Conservation (phyloP, 2,888 invertebrate species). For the Drosophila tripunctata region DNA sequence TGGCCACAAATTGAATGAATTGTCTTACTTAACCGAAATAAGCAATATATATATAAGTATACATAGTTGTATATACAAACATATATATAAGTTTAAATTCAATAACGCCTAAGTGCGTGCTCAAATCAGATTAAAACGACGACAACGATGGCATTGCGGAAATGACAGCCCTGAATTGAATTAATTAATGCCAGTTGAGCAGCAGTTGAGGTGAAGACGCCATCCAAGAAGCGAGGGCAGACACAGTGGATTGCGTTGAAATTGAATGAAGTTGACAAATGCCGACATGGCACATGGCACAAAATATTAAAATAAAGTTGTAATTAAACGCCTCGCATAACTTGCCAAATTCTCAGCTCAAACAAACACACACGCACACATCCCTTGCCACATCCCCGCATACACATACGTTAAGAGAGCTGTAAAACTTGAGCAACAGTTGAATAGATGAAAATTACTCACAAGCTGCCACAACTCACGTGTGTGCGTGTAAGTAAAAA, state of each 20-base stretch:
- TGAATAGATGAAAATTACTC: constrained; percentile 73
- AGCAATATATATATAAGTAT: constrained; percentile 53
- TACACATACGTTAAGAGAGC: constrained; percentile 3
- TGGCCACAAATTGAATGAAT: constrained; percentile 80
- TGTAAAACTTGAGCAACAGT: constrained; percentile 64
- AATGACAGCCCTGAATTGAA: constrained; percentile 73
- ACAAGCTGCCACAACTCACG: constrained; percentile 41
- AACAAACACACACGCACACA: background rate
- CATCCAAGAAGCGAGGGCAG: background rate
- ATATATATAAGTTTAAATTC: constrained; percentile 66
- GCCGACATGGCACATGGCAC: constrained; percentile 48
- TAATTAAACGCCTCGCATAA: constrained; percentile 71
- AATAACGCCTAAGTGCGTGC: constrained; percentile 71
- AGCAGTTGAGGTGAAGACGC: constrained; percentile 18
- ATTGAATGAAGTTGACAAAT: constrained; percentile 46
- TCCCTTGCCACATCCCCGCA: background rate
- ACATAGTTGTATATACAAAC: constrained; percentile 4
- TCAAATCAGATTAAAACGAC: constrained; percentile 69
- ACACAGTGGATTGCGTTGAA: constrained; percentile 21
- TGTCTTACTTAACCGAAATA: constrained; percentile 78
- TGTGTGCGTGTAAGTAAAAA: constrained; percentile 16
- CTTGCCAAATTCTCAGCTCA: constrained; percentile 43
- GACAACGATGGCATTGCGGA: constrained; percentile 32
- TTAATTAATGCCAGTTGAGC: constrained; percentile 69
- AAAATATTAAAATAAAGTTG: constrained; percentile 77